Conservation (phyloP, 2,113 vertebrate species). For the Mastomys coucha region DNA sequence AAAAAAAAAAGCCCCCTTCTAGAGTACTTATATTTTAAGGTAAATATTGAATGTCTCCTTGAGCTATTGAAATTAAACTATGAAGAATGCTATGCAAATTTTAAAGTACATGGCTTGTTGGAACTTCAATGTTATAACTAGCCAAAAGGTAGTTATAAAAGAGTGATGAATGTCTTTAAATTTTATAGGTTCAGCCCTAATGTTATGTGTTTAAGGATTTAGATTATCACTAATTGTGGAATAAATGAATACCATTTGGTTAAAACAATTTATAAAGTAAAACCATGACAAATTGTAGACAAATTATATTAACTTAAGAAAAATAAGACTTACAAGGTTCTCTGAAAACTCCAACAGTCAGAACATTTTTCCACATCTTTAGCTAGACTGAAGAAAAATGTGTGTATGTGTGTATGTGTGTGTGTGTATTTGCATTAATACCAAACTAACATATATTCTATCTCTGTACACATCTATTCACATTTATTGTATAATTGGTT, state of each 20-base stretch:
- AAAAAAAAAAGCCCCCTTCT: background rate
- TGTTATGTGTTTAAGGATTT: background rate
- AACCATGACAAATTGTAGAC: background rate
- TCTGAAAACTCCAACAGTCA: accelerated
- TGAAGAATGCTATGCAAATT: background rate
- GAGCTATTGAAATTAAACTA: background rate
- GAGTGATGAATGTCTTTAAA: background rate
- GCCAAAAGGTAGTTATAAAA: background rate
- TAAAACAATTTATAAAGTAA: background rate
- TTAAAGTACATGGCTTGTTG: background rate
- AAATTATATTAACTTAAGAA: background rate
- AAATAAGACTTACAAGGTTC: background rate
- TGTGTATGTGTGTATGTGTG: too few species aligned
- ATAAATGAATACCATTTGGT: background rate
- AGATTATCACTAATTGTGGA: background rate
- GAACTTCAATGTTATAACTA: background rate
- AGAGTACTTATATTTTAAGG: background rate
- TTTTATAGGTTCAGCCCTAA: background rate
- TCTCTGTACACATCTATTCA: background rate
- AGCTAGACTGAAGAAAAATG: background rate
- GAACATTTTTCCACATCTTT: background rate
- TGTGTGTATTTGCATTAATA: background rate
- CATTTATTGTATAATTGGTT: background rate
- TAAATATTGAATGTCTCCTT: background rate
- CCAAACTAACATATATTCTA: background rate